Base-by-base conservation (phyloP, 2,888 invertebrate genomes). In the Xanthorhoe designata region DNA sequence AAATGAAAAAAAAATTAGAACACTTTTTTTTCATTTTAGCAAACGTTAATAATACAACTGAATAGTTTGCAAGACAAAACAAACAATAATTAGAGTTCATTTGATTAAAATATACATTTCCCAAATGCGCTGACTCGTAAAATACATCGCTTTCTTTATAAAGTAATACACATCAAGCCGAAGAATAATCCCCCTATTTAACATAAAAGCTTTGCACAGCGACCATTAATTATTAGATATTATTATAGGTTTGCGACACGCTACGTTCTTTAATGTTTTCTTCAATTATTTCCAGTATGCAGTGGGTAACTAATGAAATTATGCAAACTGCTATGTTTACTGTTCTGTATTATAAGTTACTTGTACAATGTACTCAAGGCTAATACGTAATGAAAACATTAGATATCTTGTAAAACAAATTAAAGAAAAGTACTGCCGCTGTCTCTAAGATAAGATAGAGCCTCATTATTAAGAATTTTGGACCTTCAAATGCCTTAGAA, bases 231-330 rank as follows among this genome's bases (percentile, higher is more conserved):
- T 56, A 62, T 50, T 38, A 35, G 62, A 55, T 56, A 56, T 62
- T n/a, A n/a, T 62, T 62, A 62, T 62, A 62, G 50, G 55, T 51
- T 5, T 10, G 18, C 13, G 55, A 62, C 62, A 62, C 62, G 62
- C 62, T 50, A 62, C 17, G 38, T 55, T 62, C 55, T 50, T 56
- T 61, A 61, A 61, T 61, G 54, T 61, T 61, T 54, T 54, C 61
- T 47, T 61, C 61, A 54, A 54, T 61, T 54, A 61, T 55, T 61
- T 61, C 54, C 15, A 35, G 61, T 54, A 49, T 55, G 54, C 42
- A 52, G 19, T 35, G 9, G 54, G 32, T 61, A 54, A 55, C 49
- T 49, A 35, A 61, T 54, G 49, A 51, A 50, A 50, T 61, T 61
- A 61, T 61, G 60, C 53, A 53, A 42, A 18, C 18, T 45, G 29